These are phyloP conservation scores for Gymnocephalus cernua DNA, from an alignment of 2,113 vertebrate species.

Conservation along the genomic window DNA sequence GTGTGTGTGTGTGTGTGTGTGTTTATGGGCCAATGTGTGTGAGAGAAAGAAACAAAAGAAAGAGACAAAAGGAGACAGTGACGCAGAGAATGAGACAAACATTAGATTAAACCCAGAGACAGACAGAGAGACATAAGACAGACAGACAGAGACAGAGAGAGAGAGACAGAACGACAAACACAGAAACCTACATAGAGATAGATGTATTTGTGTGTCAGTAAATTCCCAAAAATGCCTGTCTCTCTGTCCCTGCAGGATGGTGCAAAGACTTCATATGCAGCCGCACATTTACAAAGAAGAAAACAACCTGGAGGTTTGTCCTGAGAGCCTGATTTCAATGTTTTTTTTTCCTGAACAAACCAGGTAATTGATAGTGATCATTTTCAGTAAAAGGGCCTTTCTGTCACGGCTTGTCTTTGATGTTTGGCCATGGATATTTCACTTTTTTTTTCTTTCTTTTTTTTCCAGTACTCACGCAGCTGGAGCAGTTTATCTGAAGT, in stretches of 20 bases:
- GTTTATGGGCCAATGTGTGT: slow-evolving; percentile 14
- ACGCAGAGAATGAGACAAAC: slow-evolving; percentile 47
- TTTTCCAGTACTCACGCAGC: not conserved
- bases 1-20: slow-evolving; percentile 20
- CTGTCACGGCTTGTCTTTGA: not conserved
- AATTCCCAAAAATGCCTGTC: not conserved
- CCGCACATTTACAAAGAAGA: not conserved
- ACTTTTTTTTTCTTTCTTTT: not conserved
- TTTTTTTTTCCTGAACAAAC: not conserved
- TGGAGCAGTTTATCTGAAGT: not conserved
- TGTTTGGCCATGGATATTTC: accelerated
- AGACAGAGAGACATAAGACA: slow-evolving; percentile 10
- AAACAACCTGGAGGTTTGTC: slow-evolving; percentile 51
- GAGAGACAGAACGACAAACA: not conserved
- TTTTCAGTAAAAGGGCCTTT: not conserved
- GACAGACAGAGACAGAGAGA: slow-evolving; percentile 8
- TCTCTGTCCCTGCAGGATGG: slow-evolving; percentile 27
- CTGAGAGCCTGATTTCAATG: not conserved
- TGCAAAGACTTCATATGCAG: slow-evolving; percentile 6
- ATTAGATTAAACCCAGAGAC: slow-evolving; percentile 37
- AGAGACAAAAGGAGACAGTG: slow-evolving; percentile 52
- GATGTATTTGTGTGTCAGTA: slow-evolving; percentile 5
- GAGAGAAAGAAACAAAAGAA: slow-evolving; percentile 69
- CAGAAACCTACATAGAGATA: not conserved
- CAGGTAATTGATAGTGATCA: not conserved